These are phyloP conservation scores for Malurus splendens DNA, from an alignment of 2,797 vertebrate species.

Conservation along the genomic window DNA sequence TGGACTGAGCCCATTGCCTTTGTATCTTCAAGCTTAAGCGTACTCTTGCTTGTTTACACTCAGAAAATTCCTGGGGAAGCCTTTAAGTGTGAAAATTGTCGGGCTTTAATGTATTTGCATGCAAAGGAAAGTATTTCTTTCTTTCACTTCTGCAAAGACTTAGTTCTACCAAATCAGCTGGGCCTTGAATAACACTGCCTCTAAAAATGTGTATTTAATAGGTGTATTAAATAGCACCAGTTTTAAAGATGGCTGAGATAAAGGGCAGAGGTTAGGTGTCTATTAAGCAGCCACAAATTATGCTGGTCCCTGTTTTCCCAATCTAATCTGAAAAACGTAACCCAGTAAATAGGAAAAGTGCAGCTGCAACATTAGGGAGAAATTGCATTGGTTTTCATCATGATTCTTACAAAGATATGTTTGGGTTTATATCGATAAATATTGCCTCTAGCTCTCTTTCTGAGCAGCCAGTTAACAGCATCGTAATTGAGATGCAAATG, in stretches of 20 bases:
- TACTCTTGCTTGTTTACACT: not conserved
- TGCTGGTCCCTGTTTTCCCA: not conserved
- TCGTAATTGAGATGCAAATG: not conserved
- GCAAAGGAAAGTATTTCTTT: not conserved
- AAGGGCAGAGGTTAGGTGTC: not conserved
- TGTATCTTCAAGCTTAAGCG: not conserved
- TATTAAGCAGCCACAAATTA: not conserved
- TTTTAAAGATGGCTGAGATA: not conserved
- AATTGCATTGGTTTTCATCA: not conserved
- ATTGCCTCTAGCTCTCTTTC: not conserved
- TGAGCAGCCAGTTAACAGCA: not conserved
- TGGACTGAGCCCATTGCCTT: not conserved
- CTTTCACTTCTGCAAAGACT: not conserved
- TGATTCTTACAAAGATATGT: not conserved
- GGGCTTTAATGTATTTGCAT: not conserved
- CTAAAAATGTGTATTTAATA: not conserved
- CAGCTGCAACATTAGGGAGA: not conserved
- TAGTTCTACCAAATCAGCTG: rapidly evolving
- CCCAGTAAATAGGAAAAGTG: not conserved
- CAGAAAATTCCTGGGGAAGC: not conserved
- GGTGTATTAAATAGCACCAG: not conserved
- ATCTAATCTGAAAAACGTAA: not conserved
- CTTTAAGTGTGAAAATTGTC: not conserved
- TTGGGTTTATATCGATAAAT: not conserved
- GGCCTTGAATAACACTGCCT: not conserved